Conservation (phyloP, 2,888 invertebrate species). For the Microctonus hyperodae region DNA sequence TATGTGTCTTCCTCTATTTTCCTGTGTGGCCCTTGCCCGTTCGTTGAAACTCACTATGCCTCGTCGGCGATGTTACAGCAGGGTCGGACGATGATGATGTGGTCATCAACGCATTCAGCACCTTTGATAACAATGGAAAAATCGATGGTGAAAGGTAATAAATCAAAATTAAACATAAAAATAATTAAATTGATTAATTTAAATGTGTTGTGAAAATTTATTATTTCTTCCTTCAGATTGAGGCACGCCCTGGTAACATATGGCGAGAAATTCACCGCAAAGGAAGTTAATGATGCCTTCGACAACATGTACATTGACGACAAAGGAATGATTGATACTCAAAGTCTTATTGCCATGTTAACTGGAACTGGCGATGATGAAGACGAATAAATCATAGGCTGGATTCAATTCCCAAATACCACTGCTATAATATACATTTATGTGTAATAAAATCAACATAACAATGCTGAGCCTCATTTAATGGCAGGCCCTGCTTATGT, state of each 20-base stretch:
- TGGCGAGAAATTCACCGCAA: constrained; percentile 90
- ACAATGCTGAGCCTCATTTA: constrained; percentile 46
- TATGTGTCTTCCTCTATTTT: constrained; percentile 42
- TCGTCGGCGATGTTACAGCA: constrained; percentile 49
- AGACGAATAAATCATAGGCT: constrained; percentile 66
- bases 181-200: constrained; percentile 3
- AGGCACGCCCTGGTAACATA: constrained; percentile 91
- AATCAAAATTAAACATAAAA: background rate
- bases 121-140: constrained; percentile 88
- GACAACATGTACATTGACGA: constrained; percentile 94
- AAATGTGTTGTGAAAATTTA: background rate
- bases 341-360: constrained; percentile 85
- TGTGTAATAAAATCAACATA: constrained; percentile 33
- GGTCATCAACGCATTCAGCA: constrained; percentile 90
- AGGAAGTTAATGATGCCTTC: constrained; percentile 91
- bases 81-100: constrained; percentile 90
- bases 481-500: constrained; percentile 44
- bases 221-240: constrained; percentile 66
- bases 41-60: constrained; percentile 45
- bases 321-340: constrained; percentile 88
- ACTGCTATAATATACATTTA: constrained; percentile 34
- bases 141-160: constrained; percentile 83
- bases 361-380: constrained; percentile 87
- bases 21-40: constrained; percentile 45
- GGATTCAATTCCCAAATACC: constrained; percentile 34